Base-by-base conservation (phyloP, 2,888 invertebrate species). In the Tachina lurida region DNA sequence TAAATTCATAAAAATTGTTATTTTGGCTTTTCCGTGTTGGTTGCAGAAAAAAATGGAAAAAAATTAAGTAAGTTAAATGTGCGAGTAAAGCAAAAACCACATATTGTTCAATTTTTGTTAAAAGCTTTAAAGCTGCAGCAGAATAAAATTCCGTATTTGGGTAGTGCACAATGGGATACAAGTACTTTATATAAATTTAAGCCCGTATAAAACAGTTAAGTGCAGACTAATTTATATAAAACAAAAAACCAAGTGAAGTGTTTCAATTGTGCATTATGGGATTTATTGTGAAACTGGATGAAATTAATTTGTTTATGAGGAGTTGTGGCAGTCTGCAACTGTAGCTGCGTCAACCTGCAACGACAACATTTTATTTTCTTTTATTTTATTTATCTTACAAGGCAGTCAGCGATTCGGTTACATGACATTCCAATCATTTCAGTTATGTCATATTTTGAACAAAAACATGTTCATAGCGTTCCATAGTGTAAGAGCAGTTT, bases 31-130 rank as follows among this genome's bases (percentile, higher is more conserved):
- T 87, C 60, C 13, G 54, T 45, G 19, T 15, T 63, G 60, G 73
- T 58, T 45, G 22, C 45, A 68, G 12, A 2, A 22, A 54, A 60
- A 43, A 17, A 1, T 12, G 8, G 15, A 17, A 73, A 45, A 47
- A 13, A 5, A 47, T 15, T 91, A 91, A 91, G 91, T 91, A 91
- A 91, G 91, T 90, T 90, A 90, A 90, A 91, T 91, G 91, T 89
- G 74, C 67, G 83, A 77, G 65, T 56, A 74, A 71, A 79, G 68
- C 49, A 68, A 71, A 80, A 78, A 60, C 56, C 75, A 68, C 77
- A 84, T 63, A 52, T 60, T 63, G 76, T 75, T 83, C 70, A 75
- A 80, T 74, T 84, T 79, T 79, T 75, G 60, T 52, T 75, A 82
- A 84, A 76, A 75, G 80, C 67, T 73, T 54, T 74, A 68, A 85